phyloP scores from a whole-genome alignment of 2,113 vertebrate genomes.

The Eulemur rufifrons region DNA sequence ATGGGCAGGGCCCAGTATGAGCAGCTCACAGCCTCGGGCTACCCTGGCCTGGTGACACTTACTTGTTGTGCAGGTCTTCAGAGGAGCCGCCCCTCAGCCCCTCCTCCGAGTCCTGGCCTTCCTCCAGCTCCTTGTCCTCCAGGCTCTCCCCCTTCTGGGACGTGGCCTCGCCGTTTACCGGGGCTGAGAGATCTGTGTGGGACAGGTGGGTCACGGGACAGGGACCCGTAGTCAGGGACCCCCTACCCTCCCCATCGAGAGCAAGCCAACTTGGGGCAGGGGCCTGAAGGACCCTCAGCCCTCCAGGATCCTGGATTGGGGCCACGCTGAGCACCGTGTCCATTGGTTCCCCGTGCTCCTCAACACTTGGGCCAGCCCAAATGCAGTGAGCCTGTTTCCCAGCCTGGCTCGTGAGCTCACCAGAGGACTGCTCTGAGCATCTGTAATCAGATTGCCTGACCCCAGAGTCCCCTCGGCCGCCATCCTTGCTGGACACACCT shows the following conservation, averaged over 20 bases:
- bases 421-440: background rate
- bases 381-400: background rate
- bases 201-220: background rate
- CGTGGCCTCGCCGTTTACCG: conserved; percentile 92
- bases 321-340: background rate
- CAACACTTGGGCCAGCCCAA: background rate
- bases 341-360: background rate
- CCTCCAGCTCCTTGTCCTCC: conserved; percentile 79
- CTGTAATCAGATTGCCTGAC: background rate
- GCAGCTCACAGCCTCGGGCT: no score
- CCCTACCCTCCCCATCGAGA: accelerated
- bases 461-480: background rate
- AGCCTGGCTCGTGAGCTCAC: no score
- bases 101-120: conserved; percentile 70
- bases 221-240: accelerated
- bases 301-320: background rate
- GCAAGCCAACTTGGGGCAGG: background rate
- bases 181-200: conserved; percentile 83
- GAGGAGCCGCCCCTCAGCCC: conserved; percentile 38
- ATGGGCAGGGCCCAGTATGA: background rate
- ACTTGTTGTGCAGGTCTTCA: conserved; percentile 81
- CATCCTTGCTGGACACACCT: accelerated
- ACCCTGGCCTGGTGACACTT: background rate
- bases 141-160: conserved; percentile 83
- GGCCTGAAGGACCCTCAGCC: background rate